Conservation (phyloP, 2,797 vertebrate species). For the Salmo trutta region DNA sequence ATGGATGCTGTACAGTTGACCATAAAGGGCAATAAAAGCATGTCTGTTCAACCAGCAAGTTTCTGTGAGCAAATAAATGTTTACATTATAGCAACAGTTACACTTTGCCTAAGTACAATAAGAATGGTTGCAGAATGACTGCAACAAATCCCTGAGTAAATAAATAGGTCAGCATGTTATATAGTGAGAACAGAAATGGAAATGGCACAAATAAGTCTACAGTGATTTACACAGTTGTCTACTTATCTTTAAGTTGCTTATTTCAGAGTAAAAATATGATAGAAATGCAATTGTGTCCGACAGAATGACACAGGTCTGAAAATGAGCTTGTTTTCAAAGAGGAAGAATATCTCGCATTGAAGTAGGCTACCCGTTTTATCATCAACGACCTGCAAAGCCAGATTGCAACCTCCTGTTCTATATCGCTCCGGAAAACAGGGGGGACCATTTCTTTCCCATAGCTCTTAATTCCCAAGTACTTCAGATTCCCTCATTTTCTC, state of each 20-base stretch:
- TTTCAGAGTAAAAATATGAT: no score
- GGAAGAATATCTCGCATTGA: neutral
- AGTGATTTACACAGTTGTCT: neutral
- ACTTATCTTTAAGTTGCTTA: no score
- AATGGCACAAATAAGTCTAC: neutral
- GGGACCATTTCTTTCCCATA: conserved; percentile 38
- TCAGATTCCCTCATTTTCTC: conserved; percentile 38
- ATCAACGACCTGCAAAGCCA: neutral
- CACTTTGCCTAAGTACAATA: no score
- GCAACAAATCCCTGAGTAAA: neutral
- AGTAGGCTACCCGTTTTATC: neutral
- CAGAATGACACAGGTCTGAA: neutral
- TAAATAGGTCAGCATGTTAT: neutral
- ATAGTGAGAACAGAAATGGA: neutral
- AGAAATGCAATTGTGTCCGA: neutral
- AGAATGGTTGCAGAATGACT: neutral
- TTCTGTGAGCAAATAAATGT: no score
- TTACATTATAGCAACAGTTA: no score
- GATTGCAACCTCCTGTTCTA: neutral
- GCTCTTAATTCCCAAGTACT: conserved; percentile 58
- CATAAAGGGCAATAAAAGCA: no score
- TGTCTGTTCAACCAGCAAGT: no score
- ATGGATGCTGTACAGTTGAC: no score
- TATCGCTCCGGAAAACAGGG: neutral
- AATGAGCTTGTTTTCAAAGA: neutral